Evolutionary conservation across 2,797 vertebrate genomes (phyloP).

Genomic region (Chiroxiphia lanceolata): DNA sequence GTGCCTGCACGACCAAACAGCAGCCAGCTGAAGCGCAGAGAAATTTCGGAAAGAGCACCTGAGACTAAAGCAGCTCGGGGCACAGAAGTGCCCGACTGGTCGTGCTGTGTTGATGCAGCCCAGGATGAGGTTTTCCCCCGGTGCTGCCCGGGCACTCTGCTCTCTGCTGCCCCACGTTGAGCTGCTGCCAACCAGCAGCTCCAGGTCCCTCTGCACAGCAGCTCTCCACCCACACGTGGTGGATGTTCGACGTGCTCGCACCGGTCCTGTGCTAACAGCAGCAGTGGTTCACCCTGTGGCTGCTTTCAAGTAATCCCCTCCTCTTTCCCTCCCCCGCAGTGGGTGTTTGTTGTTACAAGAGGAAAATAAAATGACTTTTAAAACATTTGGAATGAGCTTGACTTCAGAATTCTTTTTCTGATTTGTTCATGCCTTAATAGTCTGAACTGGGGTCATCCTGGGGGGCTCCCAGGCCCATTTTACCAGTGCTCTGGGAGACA

Average conservation of each 20-base stretch:
- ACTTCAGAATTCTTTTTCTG: background rate
- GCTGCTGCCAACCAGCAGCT: background rate
- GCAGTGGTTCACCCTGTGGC: background rate
- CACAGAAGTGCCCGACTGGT: background rate
- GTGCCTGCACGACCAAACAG: background rate
- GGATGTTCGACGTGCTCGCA: background rate
- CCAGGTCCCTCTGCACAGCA: background rate
- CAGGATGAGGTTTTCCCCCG: background rate
- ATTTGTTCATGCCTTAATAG: background rate
- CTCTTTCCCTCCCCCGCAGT: background rate
- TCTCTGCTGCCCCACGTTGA: background rate
- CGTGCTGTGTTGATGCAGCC: background rate
- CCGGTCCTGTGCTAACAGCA: background rate
- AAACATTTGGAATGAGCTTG: background rate
- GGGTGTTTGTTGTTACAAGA: background rate
- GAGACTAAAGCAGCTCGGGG: background rate
- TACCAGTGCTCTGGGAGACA: background rate
- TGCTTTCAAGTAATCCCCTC: background rate
- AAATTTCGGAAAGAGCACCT: background rate
- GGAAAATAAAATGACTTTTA: background rate
- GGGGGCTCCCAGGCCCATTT: rapidly evolving
- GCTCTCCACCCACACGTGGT: rapidly evolving
- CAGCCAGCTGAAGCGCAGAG: background rate
- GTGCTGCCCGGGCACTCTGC: too few species aligned
- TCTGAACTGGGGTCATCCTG: background rate